A percentile compares a stretch with the other conserved stretches of the same genome.
Conservation (phyloP, 2,888 invertebrate species). For the Polyommatus iphigenia region DNA sequence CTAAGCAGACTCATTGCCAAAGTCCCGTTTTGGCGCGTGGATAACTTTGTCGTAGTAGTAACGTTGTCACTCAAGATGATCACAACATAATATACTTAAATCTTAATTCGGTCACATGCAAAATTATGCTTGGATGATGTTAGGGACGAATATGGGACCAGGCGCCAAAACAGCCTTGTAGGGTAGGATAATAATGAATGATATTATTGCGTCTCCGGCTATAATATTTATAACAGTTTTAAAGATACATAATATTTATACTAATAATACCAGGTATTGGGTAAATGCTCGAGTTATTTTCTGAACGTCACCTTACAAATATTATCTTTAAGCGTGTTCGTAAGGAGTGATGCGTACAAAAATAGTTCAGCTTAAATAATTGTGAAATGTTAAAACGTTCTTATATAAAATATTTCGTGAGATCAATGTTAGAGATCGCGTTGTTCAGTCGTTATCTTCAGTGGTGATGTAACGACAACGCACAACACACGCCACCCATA, state of each 20-base stretch:
- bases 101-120: too few species aligned
- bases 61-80: too few species aligned
- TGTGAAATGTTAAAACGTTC: slow-evolving; percentile 30
- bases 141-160: too few species aligned
- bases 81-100: too few species aligned
- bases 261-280: slow-evolving; percentile 15
- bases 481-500: background rate
- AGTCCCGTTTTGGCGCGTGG: background rate
- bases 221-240: background rate
- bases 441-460: slow-evolving; percentile 60
- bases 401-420: slow-evolving; percentile 51
- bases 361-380: slow-evolving; percentile 31
- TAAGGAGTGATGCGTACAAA: slow-evolving; percentile 13
- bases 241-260: background rate
- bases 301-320: background rate
- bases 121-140: too few species aligned
- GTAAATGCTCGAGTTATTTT: slow-evolving; percentile 20
- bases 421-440: slow-evolving; percentile 73
- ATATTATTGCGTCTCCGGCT: background rate
- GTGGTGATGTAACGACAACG: slow-evolving; percentile 8
- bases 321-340: slow-evolving; percentile 19
- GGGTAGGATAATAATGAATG: background rate
- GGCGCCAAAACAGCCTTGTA: too few species aligned
- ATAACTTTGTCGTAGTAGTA: background rate
- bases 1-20: background rate